Conservation (phyloP, 2,797 vertebrate genomes). For the Ceyx erithaca region DNA sequence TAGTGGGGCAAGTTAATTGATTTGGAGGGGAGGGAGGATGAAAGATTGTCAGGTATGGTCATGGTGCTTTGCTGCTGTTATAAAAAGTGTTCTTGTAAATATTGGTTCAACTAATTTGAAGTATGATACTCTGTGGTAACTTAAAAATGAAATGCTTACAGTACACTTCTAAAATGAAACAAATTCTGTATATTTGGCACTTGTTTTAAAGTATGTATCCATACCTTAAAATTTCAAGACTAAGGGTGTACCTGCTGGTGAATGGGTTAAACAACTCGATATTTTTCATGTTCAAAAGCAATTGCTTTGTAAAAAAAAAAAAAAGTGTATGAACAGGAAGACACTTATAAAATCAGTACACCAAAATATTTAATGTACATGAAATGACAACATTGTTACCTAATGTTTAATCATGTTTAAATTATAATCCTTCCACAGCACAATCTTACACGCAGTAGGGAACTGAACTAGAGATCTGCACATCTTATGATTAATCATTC, state of each 20-base stretch:
- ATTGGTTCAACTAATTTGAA: not conserved
- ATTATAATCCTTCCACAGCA: not conserved
- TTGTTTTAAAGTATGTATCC: not conserved
- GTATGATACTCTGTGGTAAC: not conserved
- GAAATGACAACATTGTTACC: not conserved
- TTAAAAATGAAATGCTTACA: conserved; percentile 12
- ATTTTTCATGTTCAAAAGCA: not conserved
- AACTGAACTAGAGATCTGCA: not conserved
- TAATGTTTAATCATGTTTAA: not conserved
- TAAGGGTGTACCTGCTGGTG: conserved; percentile 32
- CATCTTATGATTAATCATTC: not conserved
- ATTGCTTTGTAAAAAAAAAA: not conserved
- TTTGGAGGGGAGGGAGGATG: not conserved
- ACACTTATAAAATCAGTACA: not conserved
- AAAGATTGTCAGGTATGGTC: not conserved
- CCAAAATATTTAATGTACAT: not conserved
- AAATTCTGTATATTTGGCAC: not conserved
- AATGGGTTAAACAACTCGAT: conserved; percentile 58
- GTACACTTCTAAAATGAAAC: conserved; percentile 27
- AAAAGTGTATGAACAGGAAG: not conserved
- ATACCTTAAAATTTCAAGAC: not conserved
- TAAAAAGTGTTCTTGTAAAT: not conserved
- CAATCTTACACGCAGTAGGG: too few relatives aligned
- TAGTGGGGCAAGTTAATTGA: not conserved
- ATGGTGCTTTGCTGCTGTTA: not conserved